These are phyloP conservation scores for Harpalus rufipes DNA, from an alignment of 2,888 invertebrate species.

Conservation along the genomic window DNA sequence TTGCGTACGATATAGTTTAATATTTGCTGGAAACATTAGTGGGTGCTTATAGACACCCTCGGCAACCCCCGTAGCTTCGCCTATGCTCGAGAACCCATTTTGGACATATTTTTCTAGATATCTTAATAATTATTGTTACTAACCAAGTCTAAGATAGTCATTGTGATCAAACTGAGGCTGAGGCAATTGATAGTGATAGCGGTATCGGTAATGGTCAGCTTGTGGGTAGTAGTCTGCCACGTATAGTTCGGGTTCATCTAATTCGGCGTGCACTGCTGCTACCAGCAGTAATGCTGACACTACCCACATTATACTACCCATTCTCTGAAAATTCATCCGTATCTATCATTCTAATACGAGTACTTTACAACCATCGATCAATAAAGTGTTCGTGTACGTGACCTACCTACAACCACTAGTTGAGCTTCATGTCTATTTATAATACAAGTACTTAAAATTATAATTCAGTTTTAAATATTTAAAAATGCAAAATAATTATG, in stretches of 20 bases:
- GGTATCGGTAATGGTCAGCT: neutral
- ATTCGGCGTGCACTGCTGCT: neutral
- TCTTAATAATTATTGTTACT: neutral
- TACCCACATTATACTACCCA: neutral
- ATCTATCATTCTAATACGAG: neutral
- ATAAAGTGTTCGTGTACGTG: neutral
- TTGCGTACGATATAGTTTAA: too few relatives aligned
- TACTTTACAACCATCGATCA: neutral
- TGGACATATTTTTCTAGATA: too few relatives aligned
- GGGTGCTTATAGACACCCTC: too few relatives aligned
- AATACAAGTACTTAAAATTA: neutral
- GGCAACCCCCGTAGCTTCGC: too few relatives aligned
- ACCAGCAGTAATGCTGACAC: neutral
- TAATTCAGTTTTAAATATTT: neutral
- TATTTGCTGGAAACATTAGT: too few relatives aligned
- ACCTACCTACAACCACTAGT: constrained; percentile 12
- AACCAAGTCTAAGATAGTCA: constrained; percentile 35
- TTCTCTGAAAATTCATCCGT: neutral
- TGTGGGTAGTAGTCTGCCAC: constrained; percentile 43
- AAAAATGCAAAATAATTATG: neutral
- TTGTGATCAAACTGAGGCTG: constrained; percentile 15
- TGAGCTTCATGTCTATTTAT: neutral
- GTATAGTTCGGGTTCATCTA: constrained; percentile 38
- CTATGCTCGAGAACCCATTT: too few relatives aligned
- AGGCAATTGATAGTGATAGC: constrained; percentile 1